Percentiles rank a stretch among this genome's conserved stretches.
Conservation (phyloP, 2,113 vertebrate genomes). For the Dicaeum eximium region DNA sequence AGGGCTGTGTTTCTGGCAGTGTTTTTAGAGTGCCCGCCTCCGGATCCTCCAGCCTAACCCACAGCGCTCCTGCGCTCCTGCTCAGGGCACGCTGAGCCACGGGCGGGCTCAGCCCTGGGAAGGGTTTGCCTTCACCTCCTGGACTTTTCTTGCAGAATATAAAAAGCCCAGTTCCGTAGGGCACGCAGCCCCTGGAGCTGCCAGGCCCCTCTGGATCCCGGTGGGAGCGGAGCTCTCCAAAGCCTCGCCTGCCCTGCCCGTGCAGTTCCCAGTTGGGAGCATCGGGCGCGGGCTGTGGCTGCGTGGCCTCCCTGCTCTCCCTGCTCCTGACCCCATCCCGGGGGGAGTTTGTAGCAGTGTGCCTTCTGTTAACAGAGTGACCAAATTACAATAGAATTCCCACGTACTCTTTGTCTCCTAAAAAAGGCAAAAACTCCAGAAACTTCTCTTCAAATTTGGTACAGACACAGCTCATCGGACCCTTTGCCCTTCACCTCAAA, state of each 20-base stretch:
- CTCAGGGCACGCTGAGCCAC: rapidly evolving
- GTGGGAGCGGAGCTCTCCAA: background rate
- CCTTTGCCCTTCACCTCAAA: too few relatives aligned
- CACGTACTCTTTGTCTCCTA: too few relatives aligned
- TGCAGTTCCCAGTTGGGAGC: background rate
- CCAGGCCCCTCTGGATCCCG: background rate
- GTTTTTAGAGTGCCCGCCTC: background rate
- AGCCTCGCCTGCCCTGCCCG: too few relatives aligned
- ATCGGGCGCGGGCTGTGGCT: rapidly evolving
- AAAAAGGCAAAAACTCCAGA: too few relatives aligned
- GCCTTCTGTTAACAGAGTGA: too few relatives aligned
- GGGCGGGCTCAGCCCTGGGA: background rate
- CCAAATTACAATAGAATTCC: too few relatives aligned
- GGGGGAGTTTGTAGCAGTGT: rapidly evolving
- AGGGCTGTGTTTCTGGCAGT: background rate
- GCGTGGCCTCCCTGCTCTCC: rapidly evolving
- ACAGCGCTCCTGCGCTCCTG: rapidly evolving
- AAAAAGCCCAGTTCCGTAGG: background rate
- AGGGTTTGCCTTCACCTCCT: background rate
- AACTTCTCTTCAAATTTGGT: too few relatives aligned
- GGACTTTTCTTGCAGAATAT: background rate
- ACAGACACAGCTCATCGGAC: too few relatives aligned
- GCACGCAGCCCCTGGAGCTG: background rate
- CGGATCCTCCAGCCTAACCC: background rate
- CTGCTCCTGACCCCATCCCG: background rate